Evolutionary conservation across 1,140 invertebrate genomes (phyloP).

Genomic region (Microplitis mediator): DNA sequence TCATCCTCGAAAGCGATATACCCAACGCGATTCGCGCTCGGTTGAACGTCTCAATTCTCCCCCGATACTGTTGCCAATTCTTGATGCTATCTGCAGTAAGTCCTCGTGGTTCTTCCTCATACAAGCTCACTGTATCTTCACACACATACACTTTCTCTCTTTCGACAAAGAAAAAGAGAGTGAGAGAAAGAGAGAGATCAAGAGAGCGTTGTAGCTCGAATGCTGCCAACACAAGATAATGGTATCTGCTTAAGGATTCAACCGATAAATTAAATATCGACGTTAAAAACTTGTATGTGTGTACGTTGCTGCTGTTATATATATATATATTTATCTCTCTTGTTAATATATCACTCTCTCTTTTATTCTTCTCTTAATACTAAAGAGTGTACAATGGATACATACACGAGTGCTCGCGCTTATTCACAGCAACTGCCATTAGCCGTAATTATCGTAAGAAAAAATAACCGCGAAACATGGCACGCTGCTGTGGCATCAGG

Average conservation of each 20-base stretch:
- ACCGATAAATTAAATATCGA: conserved; percentile 46
- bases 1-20: neutral
- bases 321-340: neutral
- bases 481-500: conserved; percentile 27
- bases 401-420: conserved; percentile 29
- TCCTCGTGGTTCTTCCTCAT: conserved; percentile 3
- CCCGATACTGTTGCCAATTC: conserved; percentile 15
- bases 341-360: neutral
- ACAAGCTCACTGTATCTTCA: no score
- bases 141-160: neutral
- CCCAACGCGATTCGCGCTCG: conserved; percentile 9
- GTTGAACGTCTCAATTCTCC: conserved; percentile 27
- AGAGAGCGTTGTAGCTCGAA: neutral
- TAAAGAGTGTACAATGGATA: conserved; percentile 1
- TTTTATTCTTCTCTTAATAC: neutral
- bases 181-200: neutral
- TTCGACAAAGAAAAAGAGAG: neutral
- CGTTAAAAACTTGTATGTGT: neutral
- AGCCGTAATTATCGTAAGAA: conserved; percentile 48
- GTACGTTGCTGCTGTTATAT: neutral
- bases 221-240: conserved; percentile 29
- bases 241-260: conserved; percentile 42
- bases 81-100: conserved; percentile 24
- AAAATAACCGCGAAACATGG: conserved; percentile 37
- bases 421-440: conserved; percentile 50